phyloP scores from a whole-genome alignment of 2,797 vertebrate species.

The Labroides dimidiatus region DNA sequence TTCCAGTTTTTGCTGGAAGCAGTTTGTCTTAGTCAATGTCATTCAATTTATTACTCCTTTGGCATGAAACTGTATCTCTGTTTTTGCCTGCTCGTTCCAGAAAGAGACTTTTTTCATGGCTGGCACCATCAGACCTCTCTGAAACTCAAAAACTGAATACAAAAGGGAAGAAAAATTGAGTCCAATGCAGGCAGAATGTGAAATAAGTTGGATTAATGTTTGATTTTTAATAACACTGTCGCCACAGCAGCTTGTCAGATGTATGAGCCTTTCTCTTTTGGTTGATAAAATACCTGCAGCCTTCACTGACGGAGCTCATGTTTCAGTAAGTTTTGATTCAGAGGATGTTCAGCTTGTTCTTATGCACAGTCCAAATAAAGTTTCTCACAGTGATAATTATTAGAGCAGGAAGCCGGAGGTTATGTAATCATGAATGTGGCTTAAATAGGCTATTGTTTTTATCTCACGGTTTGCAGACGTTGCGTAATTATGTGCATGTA shows the following conservation, averaged over 20 bases:
- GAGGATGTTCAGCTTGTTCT: slow-evolving; percentile 43
- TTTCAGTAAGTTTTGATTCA: slow-evolving; percentile 33
- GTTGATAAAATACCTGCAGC: slow-evolving; percentile 58
- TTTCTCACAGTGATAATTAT: slow-evolving; percentile 32
- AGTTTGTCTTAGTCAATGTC: slow-evolving; percentile 36
- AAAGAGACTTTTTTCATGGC: slow-evolving; percentile 47
- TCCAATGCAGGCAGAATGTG: slow-evolving; percentile 34
- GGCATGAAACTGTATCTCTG: slow-evolving; percentile 67
- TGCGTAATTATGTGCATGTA: slow-evolving; percentile 21
- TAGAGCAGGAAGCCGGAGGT: slow-evolving; percentile 23
- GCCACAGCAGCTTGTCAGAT: slow-evolving; percentile 40
- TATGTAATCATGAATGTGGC: slow-evolving; percentile 47
- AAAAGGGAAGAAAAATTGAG: slow-evolving; percentile 48
- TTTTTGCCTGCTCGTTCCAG: slow-evolving; percentile 51
- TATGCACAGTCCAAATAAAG: slow-evolving; percentile 42
- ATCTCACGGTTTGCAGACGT: slow-evolving; percentile 29
- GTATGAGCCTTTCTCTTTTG: slow-evolving; percentile 28
- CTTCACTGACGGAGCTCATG: slow-evolving; percentile 11
- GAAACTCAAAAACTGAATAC: slow-evolving; percentile 38
- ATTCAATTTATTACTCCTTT: slow-evolving; percentile 57
- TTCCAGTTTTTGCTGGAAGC: slow-evolving; percentile 9
- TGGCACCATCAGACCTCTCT: slow-evolving; percentile 17
- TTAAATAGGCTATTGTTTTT: slow-evolving; percentile 41
- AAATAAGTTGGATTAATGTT: slow-evolving; percentile 55
- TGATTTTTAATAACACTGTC: slow-evolving; percentile 58